These are phyloP conservation scores for Trogon surrucura DNA, from an alignment of 2,113 vertebrate genomes.

Conservation along the genomic window DNA sequence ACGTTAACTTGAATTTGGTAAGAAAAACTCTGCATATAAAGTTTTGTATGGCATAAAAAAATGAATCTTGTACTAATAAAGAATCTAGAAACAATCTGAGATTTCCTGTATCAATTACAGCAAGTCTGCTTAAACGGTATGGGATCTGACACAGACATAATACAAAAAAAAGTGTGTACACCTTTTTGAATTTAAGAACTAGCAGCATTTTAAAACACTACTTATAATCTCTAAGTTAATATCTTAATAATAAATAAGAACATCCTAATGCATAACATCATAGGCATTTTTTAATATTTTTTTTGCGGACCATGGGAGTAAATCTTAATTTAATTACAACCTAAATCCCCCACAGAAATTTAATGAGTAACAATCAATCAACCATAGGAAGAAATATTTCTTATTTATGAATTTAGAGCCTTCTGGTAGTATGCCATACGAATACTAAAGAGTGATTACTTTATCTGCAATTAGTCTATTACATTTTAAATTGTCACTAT, in stretches of 20 bases:
- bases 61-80: not conserved
- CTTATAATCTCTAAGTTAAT: not conserved
- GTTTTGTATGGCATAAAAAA: not conserved
- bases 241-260: not conserved
- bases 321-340: not conserved
- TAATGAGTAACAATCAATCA: not conserved
- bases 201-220: not conserved
- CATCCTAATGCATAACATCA: not conserved
- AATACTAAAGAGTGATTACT: constrained; percentile 16
- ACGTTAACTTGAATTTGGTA: not conserved
- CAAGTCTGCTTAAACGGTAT: not conserved
- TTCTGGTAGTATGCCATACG: not conserved
- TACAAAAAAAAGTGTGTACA: not conserved
- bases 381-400: not conserved
- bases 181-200: not conserved
- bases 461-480: constrained; percentile 7
- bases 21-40: not conserved
- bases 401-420: not conserved
- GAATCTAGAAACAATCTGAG: not conserved
- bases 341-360: not conserved
- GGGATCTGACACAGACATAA: not conserved
- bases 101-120: not conserved
- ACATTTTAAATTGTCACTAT: constrained; percentile 3
- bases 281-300: not conserved
- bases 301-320: not conserved